Percentiles rank a stretch among this genome's conserved stretches.
Conservation (phyloP, 2,888 invertebrate genomes). For the Polyommatus icarus region DNA sequence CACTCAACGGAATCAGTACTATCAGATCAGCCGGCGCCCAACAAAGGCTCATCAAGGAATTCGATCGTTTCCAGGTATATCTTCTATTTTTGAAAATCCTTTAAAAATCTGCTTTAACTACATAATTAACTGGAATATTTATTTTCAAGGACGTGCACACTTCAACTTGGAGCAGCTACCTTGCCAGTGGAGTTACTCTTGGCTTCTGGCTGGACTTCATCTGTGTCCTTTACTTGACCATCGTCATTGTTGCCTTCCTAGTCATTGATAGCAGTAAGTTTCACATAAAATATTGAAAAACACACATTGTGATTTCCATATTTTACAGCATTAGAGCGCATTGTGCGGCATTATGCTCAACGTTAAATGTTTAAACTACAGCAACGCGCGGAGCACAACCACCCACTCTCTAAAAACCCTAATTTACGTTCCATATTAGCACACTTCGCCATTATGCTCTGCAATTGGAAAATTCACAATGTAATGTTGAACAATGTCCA, state of each 20-base stretch:
- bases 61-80: conserved; percentile 84
- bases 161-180: conserved; percentile 86
- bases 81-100: not conserved
- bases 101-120: not conserved
- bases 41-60: conserved; percentile 86
- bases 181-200: conserved; percentile 85
- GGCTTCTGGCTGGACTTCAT: conserved; percentile 89
- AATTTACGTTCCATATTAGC: too few relatives aligned
- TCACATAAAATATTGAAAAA: too few relatives aligned
- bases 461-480: not conserved
- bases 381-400: too few relatives aligned
- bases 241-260: conserved; percentile 85
- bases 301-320: too few relatives aligned
- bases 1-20: conserved; percentile 91
- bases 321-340: too few relatives aligned
- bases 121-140: not conserved
- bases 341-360: too few relatives aligned
- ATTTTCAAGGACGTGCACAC: conserved; percentile 83
- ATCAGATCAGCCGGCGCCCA: conserved; percentile 91
- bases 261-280: conserved; percentile 76
- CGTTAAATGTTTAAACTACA: too few relatives aligned
- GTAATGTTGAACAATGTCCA: not conserved
- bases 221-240: conserved; percentile 84
- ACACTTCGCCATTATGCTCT: too few relatives aligned
- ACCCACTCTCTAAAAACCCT: too few relatives aligned